A percentile compares a stretch with the other conserved stretches of the same genome.
phyloP scores from a whole-genome alignment of 2,113 vertebrate genomes.

The Nibea coibor region DNA sequence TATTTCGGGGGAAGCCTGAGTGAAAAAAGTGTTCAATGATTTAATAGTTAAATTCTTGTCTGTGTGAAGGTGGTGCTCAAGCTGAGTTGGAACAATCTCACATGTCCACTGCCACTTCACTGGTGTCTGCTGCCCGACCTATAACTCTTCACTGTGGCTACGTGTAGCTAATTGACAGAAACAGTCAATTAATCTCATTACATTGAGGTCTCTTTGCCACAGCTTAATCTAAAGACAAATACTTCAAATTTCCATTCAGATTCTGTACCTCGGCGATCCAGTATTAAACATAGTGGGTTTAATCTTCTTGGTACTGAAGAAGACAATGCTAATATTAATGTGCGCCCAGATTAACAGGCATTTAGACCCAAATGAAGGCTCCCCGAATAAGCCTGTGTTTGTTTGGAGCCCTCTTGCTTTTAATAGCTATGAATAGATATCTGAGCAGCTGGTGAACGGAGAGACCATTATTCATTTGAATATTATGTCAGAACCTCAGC shows the following conservation, averaged over 20 bases:
- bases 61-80: neutral
- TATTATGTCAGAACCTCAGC: constrained; percentile 18
- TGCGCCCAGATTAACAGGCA: constrained; percentile 62
- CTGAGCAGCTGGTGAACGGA: constrained; percentile 60
- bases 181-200: neutral
- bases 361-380: constrained; percentile 62
- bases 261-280: neutral
- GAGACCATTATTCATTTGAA: constrained; percentile 47
- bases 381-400: constrained; percentile 50
- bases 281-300: constrained; percentile 16
- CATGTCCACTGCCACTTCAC: neutral
- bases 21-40: too few species aligned
- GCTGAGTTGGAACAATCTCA: neutral
- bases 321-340: constrained; percentile 66
- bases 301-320: constrained; percentile 47
- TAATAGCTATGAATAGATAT: constrained; percentile 64
- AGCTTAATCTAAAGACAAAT: neutral
- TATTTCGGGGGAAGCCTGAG: neutral
- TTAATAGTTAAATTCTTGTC: neutral
- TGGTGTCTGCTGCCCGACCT: neutral
- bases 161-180: neutral
- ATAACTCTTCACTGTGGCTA: neutral
- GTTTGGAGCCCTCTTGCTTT: constrained; percentile 53
- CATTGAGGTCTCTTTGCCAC: neutral
- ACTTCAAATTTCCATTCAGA: constrained; percentile 12